Conservation (phyloP, 1,140 invertebrate species). For the Diuraphis noxia region DNA sequence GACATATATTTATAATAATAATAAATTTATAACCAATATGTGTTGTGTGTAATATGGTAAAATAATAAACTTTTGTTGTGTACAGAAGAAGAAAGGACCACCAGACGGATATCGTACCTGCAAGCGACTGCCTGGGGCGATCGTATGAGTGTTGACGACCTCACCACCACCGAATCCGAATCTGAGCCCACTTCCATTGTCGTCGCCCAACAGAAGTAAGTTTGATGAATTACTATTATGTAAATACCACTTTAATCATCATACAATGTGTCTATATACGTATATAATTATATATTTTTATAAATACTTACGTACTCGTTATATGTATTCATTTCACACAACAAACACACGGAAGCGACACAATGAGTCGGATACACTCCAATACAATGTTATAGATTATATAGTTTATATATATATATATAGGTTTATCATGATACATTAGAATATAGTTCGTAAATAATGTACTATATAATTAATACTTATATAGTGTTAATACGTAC, state of each 20-base stretch:
- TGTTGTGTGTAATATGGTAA: not conserved
- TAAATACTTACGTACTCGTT: not conserved
- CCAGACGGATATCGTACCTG: constrained; percentile 85
- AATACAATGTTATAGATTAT: not conserved
- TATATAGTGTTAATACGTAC: not conserved
- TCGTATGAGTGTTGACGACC: constrained; percentile 62
- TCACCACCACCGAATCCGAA: constrained; percentile 69
- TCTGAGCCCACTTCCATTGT: constrained; percentile 59
- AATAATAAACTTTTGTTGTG: not conserved
- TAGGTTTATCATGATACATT: not conserved
- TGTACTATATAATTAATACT: not conserved
- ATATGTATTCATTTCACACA: not conserved
- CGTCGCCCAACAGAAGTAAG: constrained; percentile 30
- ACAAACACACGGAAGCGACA: not conserved
- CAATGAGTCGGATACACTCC: not conserved
- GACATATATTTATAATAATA: no score
- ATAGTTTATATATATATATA: not conserved
- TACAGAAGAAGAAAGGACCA: constrained; percentile 78
- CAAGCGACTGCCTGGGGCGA: constrained; percentile 78
- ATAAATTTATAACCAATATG: not conserved
- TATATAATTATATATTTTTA: not conserved
- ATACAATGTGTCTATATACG: not conserved
- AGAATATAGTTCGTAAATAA: not conserved
- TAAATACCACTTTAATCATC: not conserved
- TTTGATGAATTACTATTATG: not conserved